A percentile compares a stretch with the other conserved stretches of the same genome.
phyloP scores from a whole-genome alignment of 2,113 vertebrate species.

The Balaeniceps rex region DNA sequence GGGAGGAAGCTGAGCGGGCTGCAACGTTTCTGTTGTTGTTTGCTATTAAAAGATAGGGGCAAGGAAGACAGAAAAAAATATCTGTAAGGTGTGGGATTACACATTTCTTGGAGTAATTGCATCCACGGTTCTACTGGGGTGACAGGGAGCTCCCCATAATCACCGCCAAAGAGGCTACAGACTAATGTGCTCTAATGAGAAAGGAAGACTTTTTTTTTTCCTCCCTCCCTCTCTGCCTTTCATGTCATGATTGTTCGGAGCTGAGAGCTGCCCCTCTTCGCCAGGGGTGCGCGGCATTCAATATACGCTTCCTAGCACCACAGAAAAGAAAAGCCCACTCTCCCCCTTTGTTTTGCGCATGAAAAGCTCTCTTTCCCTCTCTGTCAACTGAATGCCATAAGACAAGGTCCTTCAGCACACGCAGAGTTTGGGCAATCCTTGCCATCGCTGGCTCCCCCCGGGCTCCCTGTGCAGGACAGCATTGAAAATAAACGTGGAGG shows the following conservation, averaged over 20 bases:
- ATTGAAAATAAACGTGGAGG: background rate
- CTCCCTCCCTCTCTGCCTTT: constrained; percentile 5
- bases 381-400: background rate
- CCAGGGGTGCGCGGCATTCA: background rate
- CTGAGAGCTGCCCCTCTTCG: constrained; percentile 8
- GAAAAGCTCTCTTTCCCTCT: constrained; percentile 9
- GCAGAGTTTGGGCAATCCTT: background rate
- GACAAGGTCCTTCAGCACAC: background rate
- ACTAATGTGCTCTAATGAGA: background rate
- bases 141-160: background rate
- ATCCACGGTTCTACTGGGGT: background rate
- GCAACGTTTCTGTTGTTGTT: background rate
- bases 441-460: background rate
- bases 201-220: background rate
- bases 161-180: background rate
- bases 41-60: constrained; percentile 17
- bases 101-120: background rate
- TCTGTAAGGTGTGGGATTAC: background rate
- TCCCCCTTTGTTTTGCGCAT: background rate
- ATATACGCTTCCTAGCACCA: background rate
- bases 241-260: background rate
- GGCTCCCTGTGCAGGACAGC: background rate
- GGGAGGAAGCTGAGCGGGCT: background rate
- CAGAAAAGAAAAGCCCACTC: background rate
- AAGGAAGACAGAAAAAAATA: background rate